Percentiles rank a stretch among this genome's conserved stretches.
These are phyloP conservation scores for Meiosimyza platycephala DNA, from an alignment of 2,888 invertebrate species.

Conservation along the genomic window DNA sequence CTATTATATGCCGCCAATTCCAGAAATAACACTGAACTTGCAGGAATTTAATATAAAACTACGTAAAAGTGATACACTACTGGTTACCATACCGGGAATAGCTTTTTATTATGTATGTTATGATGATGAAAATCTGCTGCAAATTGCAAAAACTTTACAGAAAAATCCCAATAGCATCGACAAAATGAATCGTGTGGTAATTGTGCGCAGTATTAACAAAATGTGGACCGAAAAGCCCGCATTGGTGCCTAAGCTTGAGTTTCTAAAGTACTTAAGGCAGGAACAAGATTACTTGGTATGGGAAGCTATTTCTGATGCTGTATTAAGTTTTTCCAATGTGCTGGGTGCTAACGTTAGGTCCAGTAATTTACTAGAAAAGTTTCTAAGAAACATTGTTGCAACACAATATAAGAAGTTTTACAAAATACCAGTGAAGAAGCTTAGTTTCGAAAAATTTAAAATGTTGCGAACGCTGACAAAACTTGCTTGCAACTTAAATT, in stretches of 20 bases:
- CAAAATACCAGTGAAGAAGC: no score
- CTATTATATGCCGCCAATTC: slow-evolving; percentile 59
- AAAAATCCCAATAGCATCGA: slow-evolving; percentile 75
- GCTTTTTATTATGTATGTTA: slow-evolving; percentile 77
- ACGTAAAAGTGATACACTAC: slow-evolving; percentile 59
- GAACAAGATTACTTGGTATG: slow-evolving; percentile 79
- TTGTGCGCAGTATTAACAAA: slow-evolving; percentile 83
- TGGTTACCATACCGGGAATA: slow-evolving; percentile 64
- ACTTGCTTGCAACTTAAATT: no score
- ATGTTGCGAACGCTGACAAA: no score
- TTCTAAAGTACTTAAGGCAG: slow-evolving; percentile 71
- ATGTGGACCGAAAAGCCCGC: slow-evolving; percentile 72
- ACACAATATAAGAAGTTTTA: no score
- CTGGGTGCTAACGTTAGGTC: no score
- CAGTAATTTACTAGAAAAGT: no score
- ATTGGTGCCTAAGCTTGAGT: slow-evolving; percentile 68
- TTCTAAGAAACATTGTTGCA: no score
- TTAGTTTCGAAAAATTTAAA: no score
- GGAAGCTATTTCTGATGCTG: slow-evolving; percentile 51
- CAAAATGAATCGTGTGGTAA: slow-evolving; percentile 82
- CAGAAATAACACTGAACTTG: slow-evolving; percentile 50
- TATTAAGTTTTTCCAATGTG: no score
- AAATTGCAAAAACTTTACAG: slow-evolving; percentile 74
- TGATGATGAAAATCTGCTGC: slow-evolving; percentile 74
- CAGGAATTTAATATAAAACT: slow-evolving; percentile 39